Percentiles rank a stretch among this genome's conserved stretches.
phyloP scores from a whole-genome alignment of 2,797 vertebrate species.

The Hipposideros larvatus region DNA sequence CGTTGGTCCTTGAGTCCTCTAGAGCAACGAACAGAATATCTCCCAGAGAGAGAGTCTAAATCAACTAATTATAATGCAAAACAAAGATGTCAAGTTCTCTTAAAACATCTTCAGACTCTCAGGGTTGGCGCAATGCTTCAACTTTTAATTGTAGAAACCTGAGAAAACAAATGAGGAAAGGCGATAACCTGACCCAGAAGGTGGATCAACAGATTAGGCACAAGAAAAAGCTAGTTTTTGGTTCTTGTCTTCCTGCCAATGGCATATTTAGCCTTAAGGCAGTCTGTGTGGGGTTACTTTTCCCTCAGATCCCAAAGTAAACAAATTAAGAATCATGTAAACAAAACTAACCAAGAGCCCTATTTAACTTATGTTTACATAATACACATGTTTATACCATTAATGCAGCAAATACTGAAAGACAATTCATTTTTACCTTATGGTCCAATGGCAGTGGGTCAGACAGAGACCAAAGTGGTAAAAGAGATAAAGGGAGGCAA shows the following conservation, averaged over 20 bases:
- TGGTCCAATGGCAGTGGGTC: background rate
- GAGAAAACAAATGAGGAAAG: background rate
- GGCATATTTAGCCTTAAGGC: background rate
- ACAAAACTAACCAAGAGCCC: slow-evolving; percentile 38
- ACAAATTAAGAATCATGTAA: slow-evolving; percentile 35
- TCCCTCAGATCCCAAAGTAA: slow-evolving; percentile 39
- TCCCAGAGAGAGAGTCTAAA: background rate
- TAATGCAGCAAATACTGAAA: background rate
- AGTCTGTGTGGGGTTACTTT: background rate
- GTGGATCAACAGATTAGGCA: background rate
- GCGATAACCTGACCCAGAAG: background rate
- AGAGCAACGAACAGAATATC: background rate
- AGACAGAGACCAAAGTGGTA: background rate
- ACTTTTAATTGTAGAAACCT: slow-evolving; percentile 24
- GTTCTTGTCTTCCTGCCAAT: background rate
- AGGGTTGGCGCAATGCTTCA: background rate
- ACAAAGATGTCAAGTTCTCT: slow-evolving; percentile 50
- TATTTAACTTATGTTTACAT: background rate
- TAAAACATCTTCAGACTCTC: slow-evolving; percentile 17
- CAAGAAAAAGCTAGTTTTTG: background rate
- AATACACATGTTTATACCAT: background rate
- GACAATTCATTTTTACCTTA: background rate
- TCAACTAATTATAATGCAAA: background rate
- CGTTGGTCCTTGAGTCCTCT: background rate
- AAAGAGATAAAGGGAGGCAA: background rate